Evolutionary conservation across 2,888 invertebrate species (phyloP), one percentile per base, ranked within the genome.

Genomic region (Temnothorax ravouxi): DNA sequence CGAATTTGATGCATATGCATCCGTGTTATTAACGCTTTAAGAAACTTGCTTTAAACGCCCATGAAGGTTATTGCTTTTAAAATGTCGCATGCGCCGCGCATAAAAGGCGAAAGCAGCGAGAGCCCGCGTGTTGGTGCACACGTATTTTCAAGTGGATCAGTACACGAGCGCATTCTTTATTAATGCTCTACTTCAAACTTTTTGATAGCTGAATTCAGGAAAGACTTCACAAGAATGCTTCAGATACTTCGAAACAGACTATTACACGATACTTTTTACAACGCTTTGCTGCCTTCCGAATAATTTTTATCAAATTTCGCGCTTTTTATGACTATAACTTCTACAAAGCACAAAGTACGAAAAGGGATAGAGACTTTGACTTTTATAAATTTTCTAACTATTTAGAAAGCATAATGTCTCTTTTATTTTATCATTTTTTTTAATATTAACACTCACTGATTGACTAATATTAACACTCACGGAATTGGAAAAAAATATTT

Each of bases 11-110:
- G 79, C 79, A 72, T 72, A 80, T 80, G 79, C 79, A 59, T 47
- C 72, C 29, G 47, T 15, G 34, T 47, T 80, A 80, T 80, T 80
- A 80, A 80, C 71, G 79, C 79, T 71, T 59, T 80, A 80, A 80
- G 79, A 72, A 71, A 80, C 79, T 79, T 59, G 25, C 72, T 80
- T 72, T 80, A 80, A 71, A 56, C 72, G 59, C 34, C 59, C 79
- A 71, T 61, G 71, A 80, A 80, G 79, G 72, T 80, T 80, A 80
- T 80, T 80, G 79, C 79, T 80, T 80, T 80, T 72, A 80, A 59
- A 72, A 80, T 80, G 79, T 80, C 59, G 72, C 69, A 29, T 67
- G 67, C 54, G 41, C 72, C 25, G 72, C 18, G 18, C 47, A 80
- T 80, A 71, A 72, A 80, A 56, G 66, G 59, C 21, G 72, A 71